These are phyloP conservation scores for Enteromius thamalakanensis DNA, from an alignment of 2,797 vertebrate genomes.

Conservation along the genomic window DNA sequence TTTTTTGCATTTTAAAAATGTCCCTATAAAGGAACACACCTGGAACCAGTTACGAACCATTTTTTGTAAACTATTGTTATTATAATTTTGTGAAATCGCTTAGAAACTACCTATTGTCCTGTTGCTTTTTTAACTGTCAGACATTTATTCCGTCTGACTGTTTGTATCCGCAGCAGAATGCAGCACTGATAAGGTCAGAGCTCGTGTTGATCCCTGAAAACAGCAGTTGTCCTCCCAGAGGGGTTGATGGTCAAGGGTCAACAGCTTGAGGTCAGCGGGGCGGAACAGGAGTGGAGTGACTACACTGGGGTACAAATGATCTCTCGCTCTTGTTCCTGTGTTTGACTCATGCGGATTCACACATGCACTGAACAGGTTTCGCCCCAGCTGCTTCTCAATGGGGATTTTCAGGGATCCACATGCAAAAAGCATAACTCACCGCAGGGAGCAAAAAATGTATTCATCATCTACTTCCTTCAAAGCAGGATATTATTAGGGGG, in stretches of 20 bases:
- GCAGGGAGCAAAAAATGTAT: constrained; percentile 56
- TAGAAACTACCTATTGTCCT: not conserved
- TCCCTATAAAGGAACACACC: not conserved
- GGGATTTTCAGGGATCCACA: constrained; percentile 60
- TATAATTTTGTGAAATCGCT: not conserved
- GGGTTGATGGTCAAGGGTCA: constrained; percentile 52
- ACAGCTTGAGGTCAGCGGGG: constrained; percentile 53
- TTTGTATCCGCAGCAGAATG: constrained; percentile 10
- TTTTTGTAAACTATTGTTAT: not conserved
- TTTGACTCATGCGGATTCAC: constrained; percentile 26
- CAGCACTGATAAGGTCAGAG: constrained; percentile 6
- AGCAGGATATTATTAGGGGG: not conserved
- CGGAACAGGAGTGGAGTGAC: constrained; percentile 25
- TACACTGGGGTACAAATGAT: constrained; percentile 59
- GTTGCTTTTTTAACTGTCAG: not conserved
- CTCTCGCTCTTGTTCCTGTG: constrained; percentile 47
- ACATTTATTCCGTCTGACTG: not conserved
- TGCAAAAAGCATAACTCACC: constrained; percentile 46
- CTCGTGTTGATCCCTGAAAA: constrained; percentile 43
- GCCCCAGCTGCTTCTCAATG: constrained; percentile 71
- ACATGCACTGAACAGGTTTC: constrained; percentile 63
- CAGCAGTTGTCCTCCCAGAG: constrained; percentile 52
- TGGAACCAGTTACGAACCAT: not conserved
- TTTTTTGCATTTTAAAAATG: not conserved
- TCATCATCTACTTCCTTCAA: constrained; percentile 19